These are phyloP conservation scores for Trachelus troglodyta DNA, from an alignment of 2,888 invertebrate genomes.

Conservation along the genomic window DNA sequence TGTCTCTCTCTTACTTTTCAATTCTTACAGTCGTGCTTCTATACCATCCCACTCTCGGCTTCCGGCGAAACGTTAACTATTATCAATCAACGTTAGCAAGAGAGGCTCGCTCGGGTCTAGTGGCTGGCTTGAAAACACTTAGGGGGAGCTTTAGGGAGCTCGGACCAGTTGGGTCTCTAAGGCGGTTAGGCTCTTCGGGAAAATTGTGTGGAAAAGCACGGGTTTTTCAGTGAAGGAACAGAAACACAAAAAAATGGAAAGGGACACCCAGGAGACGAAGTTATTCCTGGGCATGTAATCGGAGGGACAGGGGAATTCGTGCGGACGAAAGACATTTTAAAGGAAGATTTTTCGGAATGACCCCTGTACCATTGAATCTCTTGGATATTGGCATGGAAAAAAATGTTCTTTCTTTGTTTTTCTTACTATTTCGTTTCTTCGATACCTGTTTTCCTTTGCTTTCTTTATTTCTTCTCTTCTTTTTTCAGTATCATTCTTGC, in stretches of 20 bases:
- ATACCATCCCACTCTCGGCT: neutral
- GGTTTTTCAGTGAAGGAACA: neutral
- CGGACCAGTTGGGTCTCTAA: neutral
- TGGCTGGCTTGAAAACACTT: neutral
- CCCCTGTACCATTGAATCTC: neutral
- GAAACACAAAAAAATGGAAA: neutral
- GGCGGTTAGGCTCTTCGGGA: neutral
- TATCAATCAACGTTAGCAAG: neutral
- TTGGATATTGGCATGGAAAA: neutral
- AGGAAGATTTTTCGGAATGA: neutral
- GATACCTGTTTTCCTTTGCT: neutral
- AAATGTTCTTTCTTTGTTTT: neutral
- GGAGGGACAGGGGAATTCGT: neutral
- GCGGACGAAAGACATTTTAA: neutral
- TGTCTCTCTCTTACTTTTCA: neutral
- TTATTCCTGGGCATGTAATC: neutral
- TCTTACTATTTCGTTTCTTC: neutral
- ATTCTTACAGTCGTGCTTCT: neutral
- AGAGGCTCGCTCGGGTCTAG: neutral
- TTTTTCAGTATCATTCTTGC: neutral
- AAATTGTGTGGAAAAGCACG: neutral
- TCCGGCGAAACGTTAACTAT: neutral
- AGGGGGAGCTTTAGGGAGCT: neutral
- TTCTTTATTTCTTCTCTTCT: neutral
- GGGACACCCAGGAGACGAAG: neutral